Evolutionary conservation across 2,113 vertebrate genomes (phyloP).

Genomic region (Menura novaehollandiae): DNA sequence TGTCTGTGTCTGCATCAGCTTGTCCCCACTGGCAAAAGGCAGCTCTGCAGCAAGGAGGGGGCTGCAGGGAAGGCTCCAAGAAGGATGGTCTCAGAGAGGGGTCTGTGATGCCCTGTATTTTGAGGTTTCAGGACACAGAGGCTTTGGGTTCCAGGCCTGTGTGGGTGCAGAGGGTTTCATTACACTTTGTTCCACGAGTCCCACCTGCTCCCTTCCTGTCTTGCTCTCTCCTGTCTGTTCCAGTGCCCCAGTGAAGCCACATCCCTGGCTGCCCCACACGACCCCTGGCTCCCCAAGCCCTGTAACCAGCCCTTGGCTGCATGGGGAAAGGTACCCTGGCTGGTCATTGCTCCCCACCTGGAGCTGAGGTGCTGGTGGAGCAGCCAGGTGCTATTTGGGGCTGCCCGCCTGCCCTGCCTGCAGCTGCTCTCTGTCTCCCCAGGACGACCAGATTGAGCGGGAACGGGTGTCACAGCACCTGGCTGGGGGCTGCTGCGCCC

Average conservation of each 20-base stretch:
- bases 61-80: not conserved
- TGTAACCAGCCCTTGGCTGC: accelerated
- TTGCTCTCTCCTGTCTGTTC: not conserved
- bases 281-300: not conserved
- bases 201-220: not conserved
- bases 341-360: not conserved
- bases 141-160: not conserved
- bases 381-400: not conserved
- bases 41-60: not conserved
- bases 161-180: not conserved
- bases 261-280: not conserved
- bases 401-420: not conserved
- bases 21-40: not conserved
- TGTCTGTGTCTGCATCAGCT: not conserved
- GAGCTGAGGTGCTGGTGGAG: not conserved
- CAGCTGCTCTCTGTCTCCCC: not conserved
- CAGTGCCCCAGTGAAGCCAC: not conserved
- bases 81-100: not conserved
- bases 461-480: slow-evolving; percentile 81
- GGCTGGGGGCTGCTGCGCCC: slow-evolving; percentile 91
- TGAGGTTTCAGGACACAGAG: not conserved
- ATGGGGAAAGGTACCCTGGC: not conserved
- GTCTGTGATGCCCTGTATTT: accelerated
- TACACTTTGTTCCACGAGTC: not conserved
- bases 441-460: slow-evolving; percentile 91